These are phyloP conservation scores for Chaenogobius annularis DNA, from an alignment of 2,113 vertebrate genomes.

Conservation along the genomic window DNA sequence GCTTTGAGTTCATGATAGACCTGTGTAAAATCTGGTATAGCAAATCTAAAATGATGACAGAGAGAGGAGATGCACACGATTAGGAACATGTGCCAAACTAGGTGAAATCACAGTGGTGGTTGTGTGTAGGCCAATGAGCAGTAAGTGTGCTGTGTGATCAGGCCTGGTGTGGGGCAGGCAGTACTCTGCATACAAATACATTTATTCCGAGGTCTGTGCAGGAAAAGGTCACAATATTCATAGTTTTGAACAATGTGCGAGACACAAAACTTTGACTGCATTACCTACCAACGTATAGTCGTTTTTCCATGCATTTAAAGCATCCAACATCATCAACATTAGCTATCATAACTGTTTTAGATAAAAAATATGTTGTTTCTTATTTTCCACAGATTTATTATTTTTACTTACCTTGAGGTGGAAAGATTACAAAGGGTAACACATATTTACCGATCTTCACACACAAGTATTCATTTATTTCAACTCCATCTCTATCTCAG, in stretches of 20 bases:
- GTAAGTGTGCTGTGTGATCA: conserved; percentile 23
- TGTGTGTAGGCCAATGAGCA: conserved; percentile 25
- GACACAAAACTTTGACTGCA: neutral
- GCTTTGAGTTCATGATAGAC: neutral
- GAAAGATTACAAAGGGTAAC: neutral
- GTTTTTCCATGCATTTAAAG: neutral
- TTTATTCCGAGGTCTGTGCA: conserved; percentile 7
- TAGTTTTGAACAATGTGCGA: conserved; percentile 2
- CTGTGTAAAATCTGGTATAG: neutral
- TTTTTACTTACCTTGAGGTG: neutral
- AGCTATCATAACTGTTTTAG: neutral
- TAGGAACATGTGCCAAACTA: conserved; percentile 25
- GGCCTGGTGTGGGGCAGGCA: conserved; percentile 7
- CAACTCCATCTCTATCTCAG: neutral
- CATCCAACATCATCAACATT: too few species aligned
- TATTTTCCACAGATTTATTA: neutral
- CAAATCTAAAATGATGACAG: conserved; percentile 6
- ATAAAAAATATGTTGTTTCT: neutral
- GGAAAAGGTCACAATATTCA: conserved; percentile 32
- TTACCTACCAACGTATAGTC: neutral
- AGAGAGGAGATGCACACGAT: conserved; percentile 13
- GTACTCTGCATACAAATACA: conserved; percentile 28
- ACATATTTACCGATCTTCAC: neutral
- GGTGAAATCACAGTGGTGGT: conserved; percentile 58
- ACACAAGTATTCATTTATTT: neutral